phyloP scores from a whole-genome alignment of 1,140 invertebrate genomes.

The Ceratina japonica region DNA sequence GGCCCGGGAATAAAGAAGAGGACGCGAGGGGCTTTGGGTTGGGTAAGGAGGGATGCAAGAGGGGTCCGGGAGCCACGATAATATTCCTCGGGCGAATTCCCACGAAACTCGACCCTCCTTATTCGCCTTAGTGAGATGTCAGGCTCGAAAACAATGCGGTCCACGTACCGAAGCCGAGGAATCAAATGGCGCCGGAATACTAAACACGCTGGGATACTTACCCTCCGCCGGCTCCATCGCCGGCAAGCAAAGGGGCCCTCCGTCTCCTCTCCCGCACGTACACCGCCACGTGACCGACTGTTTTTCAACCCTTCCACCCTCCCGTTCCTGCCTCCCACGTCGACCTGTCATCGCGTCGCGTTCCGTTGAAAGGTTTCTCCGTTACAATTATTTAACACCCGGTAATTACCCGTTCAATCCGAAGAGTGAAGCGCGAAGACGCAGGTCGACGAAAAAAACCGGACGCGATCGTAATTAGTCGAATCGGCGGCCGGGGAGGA shows the following conservation, averaged over 20 bases:
- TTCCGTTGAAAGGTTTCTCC: neutral
- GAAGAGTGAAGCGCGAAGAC: too few species aligned
- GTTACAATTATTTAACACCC: neutral
- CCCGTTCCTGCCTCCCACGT: neutral
- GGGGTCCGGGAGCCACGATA: slow-evolving; percentile 40
- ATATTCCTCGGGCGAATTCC: slow-evolving; percentile 63
- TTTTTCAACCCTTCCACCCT: slow-evolving; percentile 34
- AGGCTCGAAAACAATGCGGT: slow-evolving; percentile 64
- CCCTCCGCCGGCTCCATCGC: neutral
- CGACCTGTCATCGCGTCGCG: neutral
- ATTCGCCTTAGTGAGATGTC: slow-evolving; percentile 62
- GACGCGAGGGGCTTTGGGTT: too few species aligned
- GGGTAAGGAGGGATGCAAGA: too few species aligned
- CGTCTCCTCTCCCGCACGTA: slow-evolving; percentile 50
- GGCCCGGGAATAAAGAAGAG: too few species aligned
- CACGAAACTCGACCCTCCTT: slow-evolving; percentile 57
- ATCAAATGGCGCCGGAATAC: slow-evolving; percentile 64
- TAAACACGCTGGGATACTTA: slow-evolving; percentile 61
- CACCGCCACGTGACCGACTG: slow-evolving; percentile 51
- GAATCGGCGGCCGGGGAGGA: slow-evolving; percentile 5
- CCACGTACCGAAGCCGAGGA: slow-evolving; percentile 64
- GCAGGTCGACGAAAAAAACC: neutral
- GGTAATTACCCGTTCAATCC: too few species aligned
- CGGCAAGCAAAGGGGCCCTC: neutral
- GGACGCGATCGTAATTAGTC: slow-evolving; percentile 45